These are phyloP conservation scores for Notospermus geniculatus DNA, from an alignment of 1,140 invertebrate genomes.

Conservation along the genomic window DNA sequence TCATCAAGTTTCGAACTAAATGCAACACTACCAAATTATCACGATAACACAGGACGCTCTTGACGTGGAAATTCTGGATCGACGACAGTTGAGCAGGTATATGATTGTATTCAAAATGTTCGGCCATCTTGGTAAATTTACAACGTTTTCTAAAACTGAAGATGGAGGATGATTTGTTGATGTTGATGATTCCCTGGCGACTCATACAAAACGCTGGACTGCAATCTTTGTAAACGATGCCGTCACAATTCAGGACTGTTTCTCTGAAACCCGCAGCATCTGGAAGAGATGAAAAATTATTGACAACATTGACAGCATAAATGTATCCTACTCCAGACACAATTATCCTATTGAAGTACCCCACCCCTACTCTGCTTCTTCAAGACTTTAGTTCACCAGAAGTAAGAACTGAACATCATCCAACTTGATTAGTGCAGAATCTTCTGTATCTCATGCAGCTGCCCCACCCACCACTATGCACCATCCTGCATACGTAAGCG, in stretches of 20 bases:
- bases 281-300: conserved; percentile 27
- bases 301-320: no score
- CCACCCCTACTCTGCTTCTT: no score
- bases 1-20: conserved; percentile 51
- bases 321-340: no score
- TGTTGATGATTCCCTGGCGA: conserved; percentile 52
- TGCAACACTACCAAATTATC: conserved; percentile 48
- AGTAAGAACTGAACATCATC: no score
- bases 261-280: conserved; percentile 51
- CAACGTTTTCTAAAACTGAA: conserved; percentile 50
- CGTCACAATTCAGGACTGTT: conserved; percentile 46
- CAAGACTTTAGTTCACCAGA: no score
- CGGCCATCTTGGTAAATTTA: conserved; percentile 56
- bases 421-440: no score
- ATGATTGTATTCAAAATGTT: conserved; percentile 57
- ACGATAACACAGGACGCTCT: conserved; percentile 52
- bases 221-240: conserved; percentile 53
- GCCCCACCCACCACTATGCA: no score
- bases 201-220: conserved; percentile 52
- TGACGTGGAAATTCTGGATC: conserved; percentile 55
- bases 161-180: conserved; percentile 46
- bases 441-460: no score
- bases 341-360: no score
- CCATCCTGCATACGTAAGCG: no score
- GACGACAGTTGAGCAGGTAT: conserved; percentile 55